phyloP scores from a whole-genome alignment of 2,888 invertebrate genomes.

The Drosophila fungiperda region DNA sequence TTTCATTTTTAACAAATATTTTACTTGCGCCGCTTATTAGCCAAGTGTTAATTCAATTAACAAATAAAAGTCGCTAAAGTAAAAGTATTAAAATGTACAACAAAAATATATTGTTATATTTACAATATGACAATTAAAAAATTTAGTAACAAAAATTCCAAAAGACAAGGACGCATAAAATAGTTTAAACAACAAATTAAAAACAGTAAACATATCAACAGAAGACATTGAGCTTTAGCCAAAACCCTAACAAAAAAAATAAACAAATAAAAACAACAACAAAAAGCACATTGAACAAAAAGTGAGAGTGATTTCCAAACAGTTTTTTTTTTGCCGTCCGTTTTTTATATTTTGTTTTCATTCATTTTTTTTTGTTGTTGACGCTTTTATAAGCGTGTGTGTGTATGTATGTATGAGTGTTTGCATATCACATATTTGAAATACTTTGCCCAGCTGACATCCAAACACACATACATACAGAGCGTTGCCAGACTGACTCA shows the following conservation, averaged over 20 bases:
- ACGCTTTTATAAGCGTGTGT: constrained; percentile 10
- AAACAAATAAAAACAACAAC: constrained; percentile 41
- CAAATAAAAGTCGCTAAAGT: constrained; percentile 13
- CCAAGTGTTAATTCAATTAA: constrained; percentile 62
- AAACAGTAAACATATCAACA: constrained; percentile 24
- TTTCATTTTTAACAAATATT: constrained; percentile 67
- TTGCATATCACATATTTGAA: constrained; percentile 50
- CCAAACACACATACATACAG: constrained; percentile 12
- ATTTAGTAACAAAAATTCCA: constrained; percentile 14
- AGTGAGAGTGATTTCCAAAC: constrained; percentile 83
- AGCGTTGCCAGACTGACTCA: constrained; percentile 26
- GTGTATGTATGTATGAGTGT: constrained; percentile 36
- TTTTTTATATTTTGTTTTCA: constrained; percentile 26
- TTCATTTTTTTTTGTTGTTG: constrained; percentile 25
- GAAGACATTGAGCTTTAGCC: constrained; percentile 40
- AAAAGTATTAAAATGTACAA: constrained; percentile 23
- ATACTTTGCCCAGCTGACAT: constrained; percentile 67
- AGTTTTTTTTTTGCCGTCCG: constrained; percentile 44
- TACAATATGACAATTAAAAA: neutral
- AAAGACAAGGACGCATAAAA: constrained; percentile 33
- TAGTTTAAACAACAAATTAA: constrained; percentile 26
- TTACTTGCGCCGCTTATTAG: constrained; percentile 62
- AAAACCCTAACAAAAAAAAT: constrained; percentile 57
- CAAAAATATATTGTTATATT: constrained; percentile 1
- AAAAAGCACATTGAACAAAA: constrained; percentile 71